phyloP scores from a whole-genome alignment of 1,140 invertebrate species.

The Chymomyza costata region DNA sequence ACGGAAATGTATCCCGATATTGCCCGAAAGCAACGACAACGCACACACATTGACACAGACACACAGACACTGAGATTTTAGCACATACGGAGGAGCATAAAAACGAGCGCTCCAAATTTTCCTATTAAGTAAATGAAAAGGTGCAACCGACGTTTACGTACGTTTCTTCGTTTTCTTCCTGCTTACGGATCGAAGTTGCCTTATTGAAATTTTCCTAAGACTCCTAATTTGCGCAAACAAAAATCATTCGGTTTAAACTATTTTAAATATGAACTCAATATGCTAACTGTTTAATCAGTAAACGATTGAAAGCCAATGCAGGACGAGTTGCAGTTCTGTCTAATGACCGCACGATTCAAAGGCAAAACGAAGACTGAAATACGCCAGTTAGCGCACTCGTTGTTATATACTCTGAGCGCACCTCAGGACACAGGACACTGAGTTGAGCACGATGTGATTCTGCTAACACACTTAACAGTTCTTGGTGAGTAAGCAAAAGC shows the following conservation, averaged over 20 bases:
- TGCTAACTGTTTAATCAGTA: too few relatives aligned
- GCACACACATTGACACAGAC: constrained; percentile 23
- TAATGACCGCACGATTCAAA: constrained; percentile 61
- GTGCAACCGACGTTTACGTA: constrained; percentile 22
- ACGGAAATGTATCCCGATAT: constrained; percentile 68
- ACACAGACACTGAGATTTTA: constrained; percentile 16
- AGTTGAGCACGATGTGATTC: too few relatives aligned
- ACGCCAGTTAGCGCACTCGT: constrained; percentile 62
- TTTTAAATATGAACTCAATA: too few relatives aligned
- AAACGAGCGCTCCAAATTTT: constrained; percentile 52
- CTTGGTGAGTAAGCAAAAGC: too few relatives aligned
- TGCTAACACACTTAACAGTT: too few relatives aligned
- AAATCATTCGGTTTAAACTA: too few relatives aligned
- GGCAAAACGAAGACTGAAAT: constrained; percentile 71
- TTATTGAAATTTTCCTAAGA: too few relatives aligned
- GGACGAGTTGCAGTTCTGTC: constrained; percentile 29
- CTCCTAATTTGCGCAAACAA: neutral
- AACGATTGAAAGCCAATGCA: too few relatives aligned
- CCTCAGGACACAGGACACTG: neutral
- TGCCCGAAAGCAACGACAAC: constrained; percentile 44
- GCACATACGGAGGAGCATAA: constrained; percentile 27
- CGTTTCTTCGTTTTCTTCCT: constrained; percentile 10
- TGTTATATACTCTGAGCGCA: constrained; percentile 54
- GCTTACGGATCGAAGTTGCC: neutral
- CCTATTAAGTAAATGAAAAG: constrained; percentile 19